phyloP scores from a whole-genome alignment of 2,797 vertebrate species.

The Acanthurus leucopareius region DNA sequence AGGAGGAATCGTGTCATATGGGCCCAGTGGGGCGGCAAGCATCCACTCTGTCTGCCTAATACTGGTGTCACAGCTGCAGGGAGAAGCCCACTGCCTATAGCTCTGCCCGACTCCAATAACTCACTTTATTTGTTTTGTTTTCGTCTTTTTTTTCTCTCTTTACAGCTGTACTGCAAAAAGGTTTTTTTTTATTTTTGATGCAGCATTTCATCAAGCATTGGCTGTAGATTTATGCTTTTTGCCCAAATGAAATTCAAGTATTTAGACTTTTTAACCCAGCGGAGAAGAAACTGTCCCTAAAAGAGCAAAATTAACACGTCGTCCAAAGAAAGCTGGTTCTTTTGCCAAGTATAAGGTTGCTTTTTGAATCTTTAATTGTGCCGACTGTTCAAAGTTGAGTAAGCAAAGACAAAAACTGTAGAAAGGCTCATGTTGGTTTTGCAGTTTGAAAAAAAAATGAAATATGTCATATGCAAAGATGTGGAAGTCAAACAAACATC shows the following conservation, averaged over 20 bases:
- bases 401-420: neutral
- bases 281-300: neutral
- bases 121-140: constrained; percentile 51
- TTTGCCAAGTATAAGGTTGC: neutral
- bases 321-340: neutral
- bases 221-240: constrained; percentile 32
- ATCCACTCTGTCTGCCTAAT: constrained; percentile 72
- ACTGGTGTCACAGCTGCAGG: constrained; percentile 66
- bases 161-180: constrained; percentile 19
- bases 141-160: neutral
- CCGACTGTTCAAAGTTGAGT: neutral
- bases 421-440: neutral
- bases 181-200: constrained; percentile 37
- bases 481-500: too few species aligned
- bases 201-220: constrained; percentile 8
- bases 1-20: constrained; percentile 79
- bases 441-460: neutral
- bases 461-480: too few species aligned
- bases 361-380: constrained; percentile 6
- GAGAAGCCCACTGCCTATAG: constrained; percentile 41
- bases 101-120: constrained; percentile 51
- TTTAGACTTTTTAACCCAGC: constrained; percentile 19
- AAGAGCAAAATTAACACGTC: neutral
- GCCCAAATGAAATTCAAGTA: constrained; percentile 19
- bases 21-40: constrained; percentile 72